Conservation (phyloP, 2,797 vertebrate species). For the Erethizon dorsatum region DNA sequence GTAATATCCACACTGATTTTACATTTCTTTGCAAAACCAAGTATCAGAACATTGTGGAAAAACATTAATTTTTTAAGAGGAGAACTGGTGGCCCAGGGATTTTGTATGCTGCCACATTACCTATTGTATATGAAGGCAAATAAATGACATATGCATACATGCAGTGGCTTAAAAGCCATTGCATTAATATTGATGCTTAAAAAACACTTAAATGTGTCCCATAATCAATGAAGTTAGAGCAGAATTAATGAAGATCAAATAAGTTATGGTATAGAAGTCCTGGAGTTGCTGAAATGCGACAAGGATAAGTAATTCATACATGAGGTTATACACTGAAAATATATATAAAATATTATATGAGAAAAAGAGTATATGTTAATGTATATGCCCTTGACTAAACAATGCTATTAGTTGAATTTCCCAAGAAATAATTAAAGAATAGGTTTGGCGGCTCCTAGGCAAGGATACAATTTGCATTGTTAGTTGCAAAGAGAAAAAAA, state of each 20-base stretch:
- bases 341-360: neutral
- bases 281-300: constrained; percentile 31
- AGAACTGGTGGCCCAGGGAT: neutral
- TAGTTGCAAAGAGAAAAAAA: constrained; percentile 36
- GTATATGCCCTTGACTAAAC: neutral
- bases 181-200: neutral
- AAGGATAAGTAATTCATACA: neutral
- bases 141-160: neutral
- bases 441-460: neutral
- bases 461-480: constrained; percentile 10
- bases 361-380: neutral
- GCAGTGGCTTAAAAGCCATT: neutral
- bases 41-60: neutral
- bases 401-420: constrained; percentile 3
- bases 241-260: neutral
- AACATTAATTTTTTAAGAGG: neutral
- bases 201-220: neutral
- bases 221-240: neutral
- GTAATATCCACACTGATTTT: neutral
- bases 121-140: neutral
- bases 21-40: constrained; percentile 44
- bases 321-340: neutral
- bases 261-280: neutral
- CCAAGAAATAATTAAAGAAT: constrained; percentile 64
- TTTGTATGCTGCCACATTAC: neutral